These are phyloP conservation scores for Apostichopus californicus DNA, from an alignment of 35 echinoderm and acorn worm genomes.

Conservation along the genomic window DNA sequence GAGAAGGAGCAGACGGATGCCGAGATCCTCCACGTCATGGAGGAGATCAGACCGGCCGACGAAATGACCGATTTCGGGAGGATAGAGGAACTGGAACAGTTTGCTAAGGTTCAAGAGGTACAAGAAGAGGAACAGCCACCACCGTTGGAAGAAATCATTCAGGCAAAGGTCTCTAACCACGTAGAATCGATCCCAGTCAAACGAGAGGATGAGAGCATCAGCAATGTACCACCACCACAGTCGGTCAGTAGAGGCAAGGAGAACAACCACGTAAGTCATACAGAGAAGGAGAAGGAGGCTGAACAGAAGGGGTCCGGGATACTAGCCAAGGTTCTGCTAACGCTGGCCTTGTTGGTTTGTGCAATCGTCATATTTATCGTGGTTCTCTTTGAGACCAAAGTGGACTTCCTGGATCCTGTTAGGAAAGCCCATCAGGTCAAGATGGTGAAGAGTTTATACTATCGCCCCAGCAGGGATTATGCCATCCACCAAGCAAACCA, in stretches of 20 bases:
- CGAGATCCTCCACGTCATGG: conserved; percentile 37
- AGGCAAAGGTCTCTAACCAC: conserved; percentile 7
- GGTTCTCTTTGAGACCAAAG: conserved; percentile 46
- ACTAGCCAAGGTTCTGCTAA: conserved; percentile 16
- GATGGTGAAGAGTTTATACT: conserved; percentile 31
- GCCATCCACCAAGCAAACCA: conserved; percentile 38
- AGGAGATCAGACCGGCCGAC: conserved; percentile 45
- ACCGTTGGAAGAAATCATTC: conserved; percentile 36
- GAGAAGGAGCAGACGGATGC: conserved; percentile 36
- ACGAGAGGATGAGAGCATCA: not conserved
- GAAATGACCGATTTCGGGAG: not conserved
- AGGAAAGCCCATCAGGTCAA: conserved; percentile 34
- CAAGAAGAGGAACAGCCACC: conserved; percentile 7
- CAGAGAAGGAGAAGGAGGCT: not conserved
- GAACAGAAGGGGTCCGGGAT: not conserved
- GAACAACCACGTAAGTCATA: conserved; percentile 23
- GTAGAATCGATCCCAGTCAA: not conserved
- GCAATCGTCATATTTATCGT: conserved; percentile 38
- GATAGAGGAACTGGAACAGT: conserved; percentile 20
- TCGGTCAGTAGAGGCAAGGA: not conserved
- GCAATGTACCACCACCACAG: not conserved
- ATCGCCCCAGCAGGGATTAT: conserved; percentile 21
- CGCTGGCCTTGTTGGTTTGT: conserved; percentile 19
- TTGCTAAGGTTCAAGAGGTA: not conserved
- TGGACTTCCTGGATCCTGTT: conserved; percentile 20